Conservation (phyloP, 2,888 invertebrate genomes). For the Timandra comae region DNA sequence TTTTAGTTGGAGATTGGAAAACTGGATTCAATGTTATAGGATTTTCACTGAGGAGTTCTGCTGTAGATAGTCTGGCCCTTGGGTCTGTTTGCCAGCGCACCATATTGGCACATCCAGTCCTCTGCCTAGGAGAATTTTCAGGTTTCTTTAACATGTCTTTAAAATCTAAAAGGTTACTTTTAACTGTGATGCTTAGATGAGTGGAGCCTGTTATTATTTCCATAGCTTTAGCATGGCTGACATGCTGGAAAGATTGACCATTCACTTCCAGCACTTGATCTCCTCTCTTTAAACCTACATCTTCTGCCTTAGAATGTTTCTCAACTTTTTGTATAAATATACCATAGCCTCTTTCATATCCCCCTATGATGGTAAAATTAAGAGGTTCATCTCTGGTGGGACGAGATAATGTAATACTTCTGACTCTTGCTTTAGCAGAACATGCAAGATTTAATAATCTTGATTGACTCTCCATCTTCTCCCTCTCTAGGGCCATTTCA, state of each 20-base stretch:
- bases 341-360: constrained; percentile 93
- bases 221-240: constrained; percentile 92
- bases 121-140: constrained; percentile 87
- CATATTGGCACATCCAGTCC: constrained; percentile 79
- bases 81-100: constrained; percentile 82
- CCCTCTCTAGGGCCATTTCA: constrained; percentile 88
- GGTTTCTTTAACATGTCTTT: constrained; percentile 82
- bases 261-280: constrained; percentile 99
- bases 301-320: constrained; percentile 94
- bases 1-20: constrained; percentile 74
- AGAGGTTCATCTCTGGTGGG: constrained; percentile 95
- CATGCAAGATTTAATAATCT: constrained; percentile 96
- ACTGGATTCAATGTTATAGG: constrained; percentile 63
- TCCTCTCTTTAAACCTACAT: constrained; percentile 96
- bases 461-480: constrained; percentile 90
- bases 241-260: constrained; percentile 96
- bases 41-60: constrained; percentile 79
- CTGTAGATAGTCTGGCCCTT: constrained; percentile 86
- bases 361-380: constrained; percentile 95
- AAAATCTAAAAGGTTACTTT: constrained; percentile 95
- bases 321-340: constrained; percentile 97
- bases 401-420: constrained; percentile 93
- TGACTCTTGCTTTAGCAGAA: constrained; percentile 95
- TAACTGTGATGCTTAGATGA: constrained; percentile 96
- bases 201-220: constrained; percentile 96